Conservation (phyloP, 2,797 vertebrate species). For the Liparis tanakae region DNA sequence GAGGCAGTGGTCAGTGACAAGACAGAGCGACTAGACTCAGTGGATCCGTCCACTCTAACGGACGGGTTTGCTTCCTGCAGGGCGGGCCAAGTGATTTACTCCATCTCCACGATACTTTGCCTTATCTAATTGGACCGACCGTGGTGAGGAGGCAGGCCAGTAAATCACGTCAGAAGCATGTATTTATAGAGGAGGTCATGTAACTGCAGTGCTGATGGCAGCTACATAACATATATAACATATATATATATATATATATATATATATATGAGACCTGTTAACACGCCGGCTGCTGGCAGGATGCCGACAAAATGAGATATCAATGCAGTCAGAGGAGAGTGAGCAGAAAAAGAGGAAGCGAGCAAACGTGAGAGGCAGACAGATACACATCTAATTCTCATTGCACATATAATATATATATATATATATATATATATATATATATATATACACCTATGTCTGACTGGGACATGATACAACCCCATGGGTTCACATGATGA, state of each 20-base stretch:
- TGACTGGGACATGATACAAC: conserved; percentile 17
- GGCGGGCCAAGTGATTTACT: conserved; percentile 49
- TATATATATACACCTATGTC: neutral
- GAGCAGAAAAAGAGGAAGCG: neutral
- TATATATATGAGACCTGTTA: conserved; percentile 50
- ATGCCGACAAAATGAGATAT: conserved; percentile 19
- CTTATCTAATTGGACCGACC: conserved; percentile 59
- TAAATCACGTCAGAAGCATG: conserved; percentile 61
- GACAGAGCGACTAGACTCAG: conserved; percentile 67
- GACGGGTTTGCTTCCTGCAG: conserved; percentile 50
- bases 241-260: no score
- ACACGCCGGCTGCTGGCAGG: conserved; percentile 36
- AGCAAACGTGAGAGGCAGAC: conserved; percentile 20
- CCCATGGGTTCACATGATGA: conserved; percentile 18
- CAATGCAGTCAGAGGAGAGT: neutral
- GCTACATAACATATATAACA: conserved; percentile 45
- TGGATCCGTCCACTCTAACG: conserved; percentile 49
- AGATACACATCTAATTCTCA: conserved; percentile 6
- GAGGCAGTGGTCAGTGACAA: conserved; percentile 56
- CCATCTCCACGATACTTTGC: conserved; percentile 42
- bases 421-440: no score
- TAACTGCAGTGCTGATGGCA: conserved; percentile 49
- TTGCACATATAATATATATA: neutral
- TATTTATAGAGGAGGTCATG: conserved; percentile 68
- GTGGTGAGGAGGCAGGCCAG: conserved; percentile 38